A percentile compares a stretch with the other conserved stretches of the same genome.
phyloP scores from a whole-genome alignment of 2,113 vertebrate species.

The Genyomyrus donnyi region DNA sequence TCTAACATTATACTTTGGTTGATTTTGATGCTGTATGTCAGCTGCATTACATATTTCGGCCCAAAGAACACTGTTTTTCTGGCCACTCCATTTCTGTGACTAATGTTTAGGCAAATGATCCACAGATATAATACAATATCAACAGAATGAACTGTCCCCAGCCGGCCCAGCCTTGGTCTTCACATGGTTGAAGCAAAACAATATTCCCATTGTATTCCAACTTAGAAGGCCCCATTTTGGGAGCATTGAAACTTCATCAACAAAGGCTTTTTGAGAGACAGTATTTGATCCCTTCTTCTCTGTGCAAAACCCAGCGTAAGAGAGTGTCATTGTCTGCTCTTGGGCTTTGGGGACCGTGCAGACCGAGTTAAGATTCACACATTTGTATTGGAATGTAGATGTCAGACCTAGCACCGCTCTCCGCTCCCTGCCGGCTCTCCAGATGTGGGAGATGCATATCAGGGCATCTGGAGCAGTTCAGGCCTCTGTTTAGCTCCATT shows the following conservation, averaged over 20 bases:
- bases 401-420: not conserved
- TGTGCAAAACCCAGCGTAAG: not conserved
- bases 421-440: not conserved
- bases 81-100: not conserved
- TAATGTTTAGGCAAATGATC: not conserved
- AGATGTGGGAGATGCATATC: not conserved
- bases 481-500: not conserved
- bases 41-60: not conserved
- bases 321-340: not conserved
- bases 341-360: not conserved
- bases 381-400: not conserved
- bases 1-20: not conserved
- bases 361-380: not conserved
- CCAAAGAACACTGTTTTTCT: not conserved
- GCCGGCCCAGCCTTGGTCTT: not conserved
- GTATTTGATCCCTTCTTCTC: not conserved
- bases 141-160: not conserved
- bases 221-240: not conserved
- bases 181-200: not conserved
- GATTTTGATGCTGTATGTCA: not conserved
- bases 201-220: slow-evolving; percentile 8
- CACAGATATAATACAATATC: not conserved
- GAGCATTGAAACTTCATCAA: not conserved
- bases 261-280: slow-evolving; percentile 4
- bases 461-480: not conserved